Evolutionary conservation across 2,113 vertebrate genomes (phyloP).

Genomic region (Nettapus auritus): DNA sequence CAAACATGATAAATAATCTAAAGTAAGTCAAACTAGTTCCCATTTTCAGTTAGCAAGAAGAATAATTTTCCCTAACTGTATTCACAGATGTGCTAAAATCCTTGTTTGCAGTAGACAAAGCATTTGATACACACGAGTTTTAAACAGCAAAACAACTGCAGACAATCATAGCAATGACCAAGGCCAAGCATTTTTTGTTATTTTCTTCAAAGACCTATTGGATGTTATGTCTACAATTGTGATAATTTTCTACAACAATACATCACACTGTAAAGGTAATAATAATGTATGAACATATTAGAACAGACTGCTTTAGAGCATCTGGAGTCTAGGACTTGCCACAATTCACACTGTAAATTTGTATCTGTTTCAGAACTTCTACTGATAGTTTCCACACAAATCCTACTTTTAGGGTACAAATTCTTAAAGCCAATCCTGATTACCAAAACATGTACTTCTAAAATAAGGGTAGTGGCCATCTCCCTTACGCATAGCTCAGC

Average conservation of each 20-base stretch:
- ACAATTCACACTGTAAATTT: background rate
- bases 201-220: conserved; percentile 1
- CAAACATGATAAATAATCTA: background rate
- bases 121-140: background rate
- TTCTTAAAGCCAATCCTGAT: background rate
- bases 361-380: background rate
- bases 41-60: background rate
- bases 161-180: background rate
- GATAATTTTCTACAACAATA: conserved; percentile 25
- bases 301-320: conserved; percentile 31
- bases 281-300: background rate
- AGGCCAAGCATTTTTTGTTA: background rate
- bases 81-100: background rate
- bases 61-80: background rate
- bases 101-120: background rate
- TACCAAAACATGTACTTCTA: background rate
- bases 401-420: fast-evolving
- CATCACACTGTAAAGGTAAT: background rate
- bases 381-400: background rate
- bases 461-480: background rate
- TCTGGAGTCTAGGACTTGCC: background rate
- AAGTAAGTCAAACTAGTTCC: background rate
- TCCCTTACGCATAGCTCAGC: background rate
- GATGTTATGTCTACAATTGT: background rate
- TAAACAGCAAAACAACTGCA: conserved; percentile 32